Evolutionary conservation across 2,888 invertebrate species (phyloP).

Genomic region (Caradrina clavipalpis): DNA sequence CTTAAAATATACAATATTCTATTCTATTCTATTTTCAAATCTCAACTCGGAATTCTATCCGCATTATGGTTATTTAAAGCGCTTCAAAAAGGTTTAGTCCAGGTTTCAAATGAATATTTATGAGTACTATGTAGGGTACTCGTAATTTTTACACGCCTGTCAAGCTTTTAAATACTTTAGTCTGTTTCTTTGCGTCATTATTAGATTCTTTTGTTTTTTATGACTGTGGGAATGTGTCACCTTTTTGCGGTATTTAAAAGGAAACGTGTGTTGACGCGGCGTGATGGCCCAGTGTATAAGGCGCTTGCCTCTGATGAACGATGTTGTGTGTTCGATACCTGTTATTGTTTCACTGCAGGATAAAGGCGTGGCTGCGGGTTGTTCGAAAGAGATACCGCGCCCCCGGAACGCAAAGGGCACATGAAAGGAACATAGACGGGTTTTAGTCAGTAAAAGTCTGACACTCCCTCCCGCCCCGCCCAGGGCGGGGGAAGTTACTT

Average conservation of each 20-base stretch:
- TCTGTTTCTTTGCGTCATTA: constrained; percentile 23
- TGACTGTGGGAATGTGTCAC: not conserved
- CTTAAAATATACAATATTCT: constrained; percentile 38
- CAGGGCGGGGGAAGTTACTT: too few relatives aligned
- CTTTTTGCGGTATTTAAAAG: not conserved
- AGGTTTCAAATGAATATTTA: constrained; percentile 62
- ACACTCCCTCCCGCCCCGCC: too few relatives aligned
- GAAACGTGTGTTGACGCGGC: not conserved
- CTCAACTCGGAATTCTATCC: constrained; percentile 29
- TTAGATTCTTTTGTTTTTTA: constrained; percentile 23
- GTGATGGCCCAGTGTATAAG: too few relatives aligned
- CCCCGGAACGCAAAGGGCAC: too few relatives aligned
- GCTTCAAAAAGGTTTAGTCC: constrained; percentile 50
- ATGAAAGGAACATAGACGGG: too few relatives aligned
- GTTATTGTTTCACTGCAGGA: not conserved
- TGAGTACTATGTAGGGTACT: constrained; percentile 39
- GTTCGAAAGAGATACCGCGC: too few relatives aligned
- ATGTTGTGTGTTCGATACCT: too few relatives aligned
- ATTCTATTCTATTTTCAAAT: constrained; percentile 22
- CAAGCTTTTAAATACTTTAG: constrained; percentile 37
- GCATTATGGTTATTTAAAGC: constrained; percentile 55
- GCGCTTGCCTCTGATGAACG: too few relatives aligned
- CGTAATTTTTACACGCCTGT: constrained; percentile 49
- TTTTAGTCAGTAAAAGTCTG: too few relatives aligned
- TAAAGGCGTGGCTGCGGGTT: too few relatives aligned